Evolutionary conservation across 2,888 invertebrate genomes (phyloP).

Genomic region (Eupithecia exiguata): DNA sequence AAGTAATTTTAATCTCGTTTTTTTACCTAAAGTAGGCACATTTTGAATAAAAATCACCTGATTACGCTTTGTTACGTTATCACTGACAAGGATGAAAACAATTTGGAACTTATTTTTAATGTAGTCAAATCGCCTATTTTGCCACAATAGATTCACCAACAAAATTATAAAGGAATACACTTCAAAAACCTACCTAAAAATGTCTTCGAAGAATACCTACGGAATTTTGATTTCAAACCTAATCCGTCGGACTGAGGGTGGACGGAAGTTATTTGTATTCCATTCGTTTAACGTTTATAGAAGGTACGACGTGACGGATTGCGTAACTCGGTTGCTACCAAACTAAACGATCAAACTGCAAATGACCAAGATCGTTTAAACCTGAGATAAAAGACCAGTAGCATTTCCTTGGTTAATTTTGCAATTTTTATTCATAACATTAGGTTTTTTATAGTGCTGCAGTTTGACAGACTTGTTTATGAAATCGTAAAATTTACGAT

Average conservation of each 20-base stretch:
- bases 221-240: not conserved
- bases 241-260: not conserved
- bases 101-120: too few species aligned
- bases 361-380: not conserved
- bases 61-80: too few species aligned
- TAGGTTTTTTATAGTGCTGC: conserved; percentile 10
- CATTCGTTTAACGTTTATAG: not conserved
- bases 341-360: not conserved
- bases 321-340: not conserved
- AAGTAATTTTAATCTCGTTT: too few species aligned
- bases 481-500: conserved; percentile 12
- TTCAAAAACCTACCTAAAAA: not conserved
- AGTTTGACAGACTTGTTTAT: not conserved
- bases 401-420: not conserved
- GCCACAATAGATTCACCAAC: too few species aligned
- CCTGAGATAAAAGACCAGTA: not conserved
- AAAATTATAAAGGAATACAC: too few species aligned
- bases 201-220: not conserved
- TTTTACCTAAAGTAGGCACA: too few species aligned
- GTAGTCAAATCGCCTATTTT: too few species aligned
- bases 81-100: too few species aligned
- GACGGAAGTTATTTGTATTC: not conserved
- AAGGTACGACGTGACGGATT: not conserved
- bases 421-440: conserved; percentile 9
- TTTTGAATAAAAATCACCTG: too few species aligned